Evolutionary conservation across 1,140 invertebrate species (phyloP).

Genomic region (Daktulosphaira vitifoliae): DNA sequence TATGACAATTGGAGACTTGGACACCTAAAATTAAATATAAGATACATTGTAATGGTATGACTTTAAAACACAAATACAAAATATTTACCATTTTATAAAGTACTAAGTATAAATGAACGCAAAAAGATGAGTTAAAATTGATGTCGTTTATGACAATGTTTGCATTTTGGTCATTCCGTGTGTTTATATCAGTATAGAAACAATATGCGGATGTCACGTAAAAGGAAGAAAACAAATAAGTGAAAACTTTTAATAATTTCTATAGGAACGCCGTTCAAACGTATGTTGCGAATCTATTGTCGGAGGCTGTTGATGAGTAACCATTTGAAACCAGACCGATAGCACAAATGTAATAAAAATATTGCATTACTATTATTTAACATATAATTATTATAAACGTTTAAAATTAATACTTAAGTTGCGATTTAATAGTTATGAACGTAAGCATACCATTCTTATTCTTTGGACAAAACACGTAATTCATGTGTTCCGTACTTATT

Average conservation of each 20-base stretch:
- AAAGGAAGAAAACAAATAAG: constrained; percentile 13
- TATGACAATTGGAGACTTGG: neutral
- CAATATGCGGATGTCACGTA: constrained; percentile 25
- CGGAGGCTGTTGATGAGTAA: constrained; percentile 26
- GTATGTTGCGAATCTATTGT: constrained; percentile 8
- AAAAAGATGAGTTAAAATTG: too few species aligned
- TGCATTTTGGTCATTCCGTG: neutral
- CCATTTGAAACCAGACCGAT: constrained; percentile 7
- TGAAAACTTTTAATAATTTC: constrained; percentile 16
- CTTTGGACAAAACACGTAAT: too few species aligned
- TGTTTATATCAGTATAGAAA: neutral
- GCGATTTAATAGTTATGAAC: too few species aligned
- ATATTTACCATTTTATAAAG: neutral
- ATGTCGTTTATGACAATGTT: constrained; percentile 1
- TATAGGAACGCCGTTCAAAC: neutral
- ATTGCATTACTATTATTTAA: too few species aligned
- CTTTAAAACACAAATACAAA: too few species aligned
- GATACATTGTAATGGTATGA: too few species aligned
- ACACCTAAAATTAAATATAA: constrained; percentile 2
- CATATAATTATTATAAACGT: too few species aligned
- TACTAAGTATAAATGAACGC: neutral
- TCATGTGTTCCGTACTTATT: too few species aligned
- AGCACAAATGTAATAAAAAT: too few species aligned
- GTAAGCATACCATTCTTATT: too few species aligned
- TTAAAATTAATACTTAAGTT: too few species aligned